phyloP scores from a whole-genome alignment of 1,140 invertebrate genomes.

The Sarcophaga bullata region DNA sequence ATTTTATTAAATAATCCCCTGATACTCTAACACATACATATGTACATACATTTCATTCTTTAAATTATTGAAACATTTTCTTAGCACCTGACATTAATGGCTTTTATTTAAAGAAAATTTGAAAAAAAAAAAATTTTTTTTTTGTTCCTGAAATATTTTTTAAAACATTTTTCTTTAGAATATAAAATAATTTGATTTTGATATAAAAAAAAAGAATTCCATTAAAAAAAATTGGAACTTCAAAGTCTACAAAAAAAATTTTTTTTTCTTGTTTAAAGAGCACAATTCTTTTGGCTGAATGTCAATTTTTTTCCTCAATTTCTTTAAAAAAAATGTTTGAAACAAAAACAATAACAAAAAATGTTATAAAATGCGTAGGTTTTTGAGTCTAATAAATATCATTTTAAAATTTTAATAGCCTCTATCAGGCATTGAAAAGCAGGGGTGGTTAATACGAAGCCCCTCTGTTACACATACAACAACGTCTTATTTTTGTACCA shows the following conservation, averaged over 20 bases:
- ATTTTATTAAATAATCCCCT: not conserved
- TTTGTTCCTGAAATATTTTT: not conserved
- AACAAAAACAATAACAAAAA: not conserved
- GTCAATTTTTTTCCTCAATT: not conserved
- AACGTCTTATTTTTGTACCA: too few relatives aligned
- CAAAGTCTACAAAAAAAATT: not conserved
- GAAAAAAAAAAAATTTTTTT: too few relatives aligned
- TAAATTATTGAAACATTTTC: not conserved
- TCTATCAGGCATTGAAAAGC: not conserved
- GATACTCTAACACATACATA: not conserved
- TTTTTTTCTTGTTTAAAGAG: not conserved
- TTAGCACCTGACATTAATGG: slow-evolving; percentile 9
- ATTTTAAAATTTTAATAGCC: not conserved
- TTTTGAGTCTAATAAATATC: not conserved
- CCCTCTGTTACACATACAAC: not conserved
- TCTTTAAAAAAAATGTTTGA: not conserved
- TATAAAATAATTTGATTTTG: too few relatives aligned
- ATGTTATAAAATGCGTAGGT: slow-evolving; percentile 10
- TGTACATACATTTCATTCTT: not conserved
- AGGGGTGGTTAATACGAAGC: not conserved
- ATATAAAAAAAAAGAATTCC: not conserved
- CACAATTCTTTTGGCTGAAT: not conserved
- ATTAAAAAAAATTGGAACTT: not conserved
- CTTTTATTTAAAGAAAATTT: not conserved
- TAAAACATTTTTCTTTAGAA: not conserved